Base-by-base conservation (phyloP, 2,888 invertebrate species). In the Brachyopa scutellaris region DNA sequence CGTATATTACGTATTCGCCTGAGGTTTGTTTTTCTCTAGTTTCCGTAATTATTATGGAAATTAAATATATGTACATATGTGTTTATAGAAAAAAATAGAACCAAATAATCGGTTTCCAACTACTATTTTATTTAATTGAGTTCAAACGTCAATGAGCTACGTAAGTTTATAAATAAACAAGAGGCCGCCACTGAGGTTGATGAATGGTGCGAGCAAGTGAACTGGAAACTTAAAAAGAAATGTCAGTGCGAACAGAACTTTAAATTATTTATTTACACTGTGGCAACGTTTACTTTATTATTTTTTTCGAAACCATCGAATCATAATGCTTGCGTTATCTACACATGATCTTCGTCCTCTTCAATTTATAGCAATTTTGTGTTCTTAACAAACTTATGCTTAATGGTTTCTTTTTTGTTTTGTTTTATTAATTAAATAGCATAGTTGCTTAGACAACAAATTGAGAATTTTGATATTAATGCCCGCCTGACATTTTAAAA, bases 101-200 rank as follows among this genome's bases (percentile, higher is more conserved):
- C 1, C n/a, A 53, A 6, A 8, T 53, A 66, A 66, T 66, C 66
- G 31, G 7, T 26, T 38, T 17, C 2, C 21, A 64, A 38, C 23
- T 23, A 23, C 15, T 8, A 26, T 61, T 8, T 9, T n/a, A 11
- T 11, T 49, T 49, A 36, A 36, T 64, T 38, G 26, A 64, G 64
- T 49, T 64, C 64, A 64, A 64, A 23, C 64, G 64, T 49, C 64
- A 64, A 64, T 38, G 64, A 19, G 64, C 64, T 61, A 23, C 8
- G 8, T 26, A 29, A 29, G 1, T 9, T 64, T 64, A 38, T 38
- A 51, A 49, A 51, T 62, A 47, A 47, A 33, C 47, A 36, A 33
- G 13, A 47, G 62, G 7, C 45, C 11, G 21, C 1, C 29, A 29
- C 26, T 8, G 19, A n/a, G 9, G 23, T 47, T 45, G 21, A 31